Conservation (phyloP, 2,797 vertebrate species). For the Gymnoscopelus microlampas region DNA sequence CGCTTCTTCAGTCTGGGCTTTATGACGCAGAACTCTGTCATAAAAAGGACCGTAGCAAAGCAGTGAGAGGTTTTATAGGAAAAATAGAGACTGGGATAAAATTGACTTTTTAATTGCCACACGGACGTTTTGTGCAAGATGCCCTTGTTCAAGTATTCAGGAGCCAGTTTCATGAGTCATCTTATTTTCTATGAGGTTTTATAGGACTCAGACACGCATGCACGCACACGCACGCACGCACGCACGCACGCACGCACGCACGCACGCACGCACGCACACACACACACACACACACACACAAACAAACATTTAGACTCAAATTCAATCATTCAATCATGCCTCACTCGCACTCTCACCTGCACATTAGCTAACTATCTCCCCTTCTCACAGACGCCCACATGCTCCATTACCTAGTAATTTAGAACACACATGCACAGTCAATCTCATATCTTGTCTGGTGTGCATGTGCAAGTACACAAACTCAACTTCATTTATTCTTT, state of each 20-base stretch:
- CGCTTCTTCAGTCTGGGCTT: constrained; percentile 31
- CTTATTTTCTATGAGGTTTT: constrained; percentile 13
- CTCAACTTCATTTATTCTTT: too few species aligned
- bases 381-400: constrained; percentile 16
- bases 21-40: constrained; percentile 16
- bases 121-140: too few species aligned
- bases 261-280: not conserved
- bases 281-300: not conserved
- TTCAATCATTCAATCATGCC: too few species aligned
- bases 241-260: not conserved
- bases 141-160: too few species aligned
- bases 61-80: constrained; percentile 21
- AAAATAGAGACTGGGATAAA: too few species aligned
- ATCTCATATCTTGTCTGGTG: not conserved
- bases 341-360: not conserved
- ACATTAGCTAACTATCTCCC: constrained; percentile 26
- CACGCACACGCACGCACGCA: constrained; percentile 3
- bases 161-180: too few species aligned
- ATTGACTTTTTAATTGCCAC: too few species aligned
- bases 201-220: constrained; percentile 15
- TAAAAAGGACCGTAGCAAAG: constrained; percentile 28
- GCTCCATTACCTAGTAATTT: constrained; percentile 35
- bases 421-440: constrained; percentile 36
- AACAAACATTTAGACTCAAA: not conserved
- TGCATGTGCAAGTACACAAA: too few species aligned